phyloP scores from a whole-genome alignment of 2,113 vertebrate species.

The Myodes glareolus region DNA sequence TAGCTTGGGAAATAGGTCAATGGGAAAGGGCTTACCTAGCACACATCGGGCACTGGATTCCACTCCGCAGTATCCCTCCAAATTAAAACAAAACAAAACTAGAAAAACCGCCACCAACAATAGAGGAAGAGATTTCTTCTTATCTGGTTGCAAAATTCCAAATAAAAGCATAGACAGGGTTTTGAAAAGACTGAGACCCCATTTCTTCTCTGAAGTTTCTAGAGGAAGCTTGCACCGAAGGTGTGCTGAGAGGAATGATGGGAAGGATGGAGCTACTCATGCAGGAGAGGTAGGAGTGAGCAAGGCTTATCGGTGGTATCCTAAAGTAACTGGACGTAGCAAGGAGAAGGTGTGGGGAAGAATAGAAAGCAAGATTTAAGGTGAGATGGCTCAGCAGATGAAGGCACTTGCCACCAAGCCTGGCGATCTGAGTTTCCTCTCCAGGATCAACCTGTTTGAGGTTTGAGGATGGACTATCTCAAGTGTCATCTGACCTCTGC shows the following conservation, averaged over 20 bases:
- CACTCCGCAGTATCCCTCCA: neutral
- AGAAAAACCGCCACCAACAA: neutral
- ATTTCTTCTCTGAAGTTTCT: neutral
- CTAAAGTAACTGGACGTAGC: neutral
- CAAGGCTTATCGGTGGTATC: neutral
- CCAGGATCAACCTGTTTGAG: neutral
- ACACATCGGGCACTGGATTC: neutral
- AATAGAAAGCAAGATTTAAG: neutral
- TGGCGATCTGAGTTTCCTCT: neutral
- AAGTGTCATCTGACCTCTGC: neutral
- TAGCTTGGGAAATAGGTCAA: neutral
- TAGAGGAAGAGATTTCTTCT: neutral
- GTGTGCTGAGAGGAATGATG: neutral
- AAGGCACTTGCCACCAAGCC: neutral
- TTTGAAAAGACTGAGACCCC: neutral
- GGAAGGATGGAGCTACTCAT: neutral
- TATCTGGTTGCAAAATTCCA: slow-evolving; percentile 21
- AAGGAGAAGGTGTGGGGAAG: neutral
- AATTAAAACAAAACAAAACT: neutral
- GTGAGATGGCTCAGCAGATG: neutral
- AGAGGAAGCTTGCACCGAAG: neutral
- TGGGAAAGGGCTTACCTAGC: neutral
- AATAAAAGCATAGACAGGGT: neutral
- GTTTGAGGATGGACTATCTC: neutral
- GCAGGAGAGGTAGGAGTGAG: neutral